These are phyloP conservation scores for Aphis craccivora DNA, from an alignment of 1,140 invertebrate species.

Conservation along the genomic window DNA sequence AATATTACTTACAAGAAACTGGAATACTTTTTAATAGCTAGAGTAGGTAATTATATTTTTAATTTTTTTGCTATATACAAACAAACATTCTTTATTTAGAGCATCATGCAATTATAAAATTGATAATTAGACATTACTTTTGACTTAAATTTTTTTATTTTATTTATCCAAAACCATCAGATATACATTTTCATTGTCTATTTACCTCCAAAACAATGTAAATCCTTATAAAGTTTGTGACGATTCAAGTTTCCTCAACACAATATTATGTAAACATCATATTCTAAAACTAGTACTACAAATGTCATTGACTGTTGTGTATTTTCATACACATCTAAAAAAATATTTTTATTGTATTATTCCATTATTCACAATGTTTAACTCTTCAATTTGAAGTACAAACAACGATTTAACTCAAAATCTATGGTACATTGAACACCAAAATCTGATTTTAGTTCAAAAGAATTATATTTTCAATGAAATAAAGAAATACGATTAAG, in stretches of 20 bases:
- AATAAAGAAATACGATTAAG: not conserved
- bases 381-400: not conserved
- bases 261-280: not conserved
- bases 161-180: not conserved
- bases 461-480: not conserved
- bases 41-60: not conserved
- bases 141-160: not conserved
- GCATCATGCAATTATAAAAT: not conserved
- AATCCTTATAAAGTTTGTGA: not conserved
- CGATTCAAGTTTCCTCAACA: not conserved
- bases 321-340: not conserved
- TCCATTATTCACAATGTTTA: not conserved
- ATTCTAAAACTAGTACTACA: not conserved
- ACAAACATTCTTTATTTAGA: not conserved
- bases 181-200: not conserved
- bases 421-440: not conserved
- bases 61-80: not conserved
- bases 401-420: not conserved
- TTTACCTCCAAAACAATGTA: not conserved
- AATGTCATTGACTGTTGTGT: no score
- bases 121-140: not conserved
- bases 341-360: not conserved
- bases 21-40: not conserved
- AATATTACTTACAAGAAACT: no score
- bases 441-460: not conserved